Percentiles rank a stretch among this genome's conserved stretches.
phyloP scores from a whole-genome alignment of 2,113 vertebrate species.

The Poeciliopsis retropinna region DNA sequence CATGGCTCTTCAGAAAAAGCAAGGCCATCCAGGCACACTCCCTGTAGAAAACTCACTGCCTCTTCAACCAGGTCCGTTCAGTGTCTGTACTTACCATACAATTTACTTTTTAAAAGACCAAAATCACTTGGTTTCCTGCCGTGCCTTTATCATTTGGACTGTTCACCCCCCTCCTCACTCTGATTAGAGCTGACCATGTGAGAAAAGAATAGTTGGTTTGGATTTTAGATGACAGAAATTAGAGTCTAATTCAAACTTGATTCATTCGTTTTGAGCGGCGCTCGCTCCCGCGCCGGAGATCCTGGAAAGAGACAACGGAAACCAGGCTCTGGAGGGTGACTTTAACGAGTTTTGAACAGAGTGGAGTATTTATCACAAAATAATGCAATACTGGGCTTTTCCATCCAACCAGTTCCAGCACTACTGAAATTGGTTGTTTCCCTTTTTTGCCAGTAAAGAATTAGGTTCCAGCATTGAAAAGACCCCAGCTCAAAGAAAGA shows the following conservation, averaged over 20 bases:
- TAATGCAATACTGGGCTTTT: neutral
- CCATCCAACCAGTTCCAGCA: neutral
- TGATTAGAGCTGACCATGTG: neutral
- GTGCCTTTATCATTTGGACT: neutral
- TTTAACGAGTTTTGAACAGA: neutral
- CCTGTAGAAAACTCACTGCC: neutral
- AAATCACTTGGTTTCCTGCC: neutral
- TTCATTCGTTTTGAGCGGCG: neutral
- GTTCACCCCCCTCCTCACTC: neutral
- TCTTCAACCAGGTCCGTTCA: neutral
- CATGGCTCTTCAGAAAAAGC: neutral
- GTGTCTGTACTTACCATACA: neutral
- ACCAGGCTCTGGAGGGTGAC: neutral
- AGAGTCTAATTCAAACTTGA: neutral
- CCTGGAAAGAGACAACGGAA: neutral
- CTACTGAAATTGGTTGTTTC: neutral
- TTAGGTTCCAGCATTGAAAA: too few relatives aligned
- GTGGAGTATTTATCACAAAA: neutral
- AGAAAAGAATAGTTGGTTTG: neutral
- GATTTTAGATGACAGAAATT: neutral
- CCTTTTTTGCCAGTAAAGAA: too few relatives aligned
- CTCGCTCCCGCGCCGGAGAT: too few relatives aligned
- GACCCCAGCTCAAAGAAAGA: too few relatives aligned
- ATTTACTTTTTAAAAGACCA: neutral
- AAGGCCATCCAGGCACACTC: neutral